Conservation (phyloP, 2,888 invertebrate species). For the Philereme transversata region DNA sequence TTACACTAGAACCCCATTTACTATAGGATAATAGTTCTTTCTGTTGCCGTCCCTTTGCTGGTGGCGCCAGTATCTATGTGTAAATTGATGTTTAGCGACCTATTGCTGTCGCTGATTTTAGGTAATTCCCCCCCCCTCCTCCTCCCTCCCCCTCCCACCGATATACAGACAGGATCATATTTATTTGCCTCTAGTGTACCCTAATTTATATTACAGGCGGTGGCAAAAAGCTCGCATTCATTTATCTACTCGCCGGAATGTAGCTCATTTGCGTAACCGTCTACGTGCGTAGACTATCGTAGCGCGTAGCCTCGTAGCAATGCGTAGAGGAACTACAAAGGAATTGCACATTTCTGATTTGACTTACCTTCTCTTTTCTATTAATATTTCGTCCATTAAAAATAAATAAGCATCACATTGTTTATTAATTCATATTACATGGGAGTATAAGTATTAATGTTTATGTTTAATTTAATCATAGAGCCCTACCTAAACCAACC, state of each 20-base stretch:
- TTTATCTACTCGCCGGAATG: slow-evolving; percentile 55
- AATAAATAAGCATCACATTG: no score
- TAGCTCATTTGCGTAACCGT: slow-evolving; percentile 45
- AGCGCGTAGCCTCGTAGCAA: slow-evolving; percentile 49
- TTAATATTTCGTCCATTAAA: no score
- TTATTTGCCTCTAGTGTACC: not conserved
- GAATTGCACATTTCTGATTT: slow-evolving; percentile 2
- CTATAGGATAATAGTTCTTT: no score
- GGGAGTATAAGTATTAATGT: not conserved
- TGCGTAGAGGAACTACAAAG: slow-evolving; percentile 29
- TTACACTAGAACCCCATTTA: no score
- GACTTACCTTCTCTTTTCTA: not conserved
- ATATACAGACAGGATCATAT: no score
- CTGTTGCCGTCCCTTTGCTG: no score
- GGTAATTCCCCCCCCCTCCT: no score
- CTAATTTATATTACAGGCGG: slow-evolving; percentile 26
- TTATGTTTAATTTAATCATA: not conserved
- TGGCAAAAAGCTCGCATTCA: slow-evolving; percentile 40
- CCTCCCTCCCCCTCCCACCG: no score
- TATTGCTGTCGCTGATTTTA: no score
- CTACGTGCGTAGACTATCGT: slow-evolving; percentile 60
- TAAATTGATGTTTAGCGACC: no score
- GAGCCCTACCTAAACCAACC: not conserved
- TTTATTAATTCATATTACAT: no score
- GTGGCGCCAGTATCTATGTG: no score